These are phyloP conservation scores for Eclectus roratus DNA, from an alignment of 2,113 vertebrate species.

Conservation along the genomic window DNA sequence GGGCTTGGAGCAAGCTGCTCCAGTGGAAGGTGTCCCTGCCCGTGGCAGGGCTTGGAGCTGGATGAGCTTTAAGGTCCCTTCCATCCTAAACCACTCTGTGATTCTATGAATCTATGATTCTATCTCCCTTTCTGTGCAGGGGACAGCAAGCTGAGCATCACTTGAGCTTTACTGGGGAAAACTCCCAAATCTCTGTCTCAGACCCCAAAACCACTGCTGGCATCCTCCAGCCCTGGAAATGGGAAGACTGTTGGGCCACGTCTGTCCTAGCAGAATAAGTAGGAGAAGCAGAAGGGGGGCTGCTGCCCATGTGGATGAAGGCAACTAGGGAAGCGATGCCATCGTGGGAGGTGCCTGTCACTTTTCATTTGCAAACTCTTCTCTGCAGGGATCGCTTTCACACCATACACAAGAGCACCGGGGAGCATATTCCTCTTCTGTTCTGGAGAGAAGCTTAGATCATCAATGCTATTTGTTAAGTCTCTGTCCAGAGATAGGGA, in stretches of 20 bases:
- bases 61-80: fast-evolving
- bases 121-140: too few relatives aligned
- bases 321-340: not conserved
- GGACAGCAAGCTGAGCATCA: not conserved
- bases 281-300: not conserved
- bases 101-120: not conserved
- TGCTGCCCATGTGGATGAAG: fast-evolving
- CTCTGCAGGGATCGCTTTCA: not conserved
- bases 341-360: not conserved
- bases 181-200: not conserved
- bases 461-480: not conserved
- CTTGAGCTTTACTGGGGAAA: not conserved
- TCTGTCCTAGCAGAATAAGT: not conserved
- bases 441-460: not conserved
- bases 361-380: not conserved
- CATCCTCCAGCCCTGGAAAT: not conserved
- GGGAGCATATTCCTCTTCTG: not conserved
- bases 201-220: not conserved
- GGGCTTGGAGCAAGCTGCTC: too few relatives aligned
- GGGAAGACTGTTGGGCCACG: not conserved
- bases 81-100: not conserved
- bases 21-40: not conserved
- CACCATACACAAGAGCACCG: not conserved
- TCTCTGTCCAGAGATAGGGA: not conserved
- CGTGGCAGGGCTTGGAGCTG: fast-evolving